Conservation (phyloP, 2,113 vertebrate genomes). For the Camelus dromedarius region DNA sequence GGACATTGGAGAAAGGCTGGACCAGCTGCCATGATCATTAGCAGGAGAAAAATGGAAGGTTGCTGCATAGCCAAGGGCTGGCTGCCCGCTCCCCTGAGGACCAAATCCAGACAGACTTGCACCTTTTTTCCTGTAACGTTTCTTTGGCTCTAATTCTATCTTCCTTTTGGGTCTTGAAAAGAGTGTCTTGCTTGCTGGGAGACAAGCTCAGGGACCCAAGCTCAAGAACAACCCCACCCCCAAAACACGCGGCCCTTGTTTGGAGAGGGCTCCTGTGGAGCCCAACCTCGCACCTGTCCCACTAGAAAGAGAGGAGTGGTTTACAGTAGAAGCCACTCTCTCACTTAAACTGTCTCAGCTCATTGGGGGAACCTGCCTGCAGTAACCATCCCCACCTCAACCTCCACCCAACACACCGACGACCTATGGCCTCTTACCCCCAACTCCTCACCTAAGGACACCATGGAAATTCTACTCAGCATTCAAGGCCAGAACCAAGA, state of each 20-base stretch:
- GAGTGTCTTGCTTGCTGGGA: background rate
- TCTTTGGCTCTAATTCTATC: background rate
- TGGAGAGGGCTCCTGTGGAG: background rate
- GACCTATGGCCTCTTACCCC: background rate
- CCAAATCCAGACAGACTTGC: background rate
- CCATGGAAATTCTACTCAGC: background rate
- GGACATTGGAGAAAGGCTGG: background rate
- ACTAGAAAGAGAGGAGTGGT: background rate
- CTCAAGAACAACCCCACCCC: background rate
- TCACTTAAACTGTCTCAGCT: background rate
- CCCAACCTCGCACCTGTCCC: background rate
- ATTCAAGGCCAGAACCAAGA: background rate
- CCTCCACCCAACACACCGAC: background rate
- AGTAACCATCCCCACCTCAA: background rate
- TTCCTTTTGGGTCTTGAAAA: background rate
- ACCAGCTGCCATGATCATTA: background rate
- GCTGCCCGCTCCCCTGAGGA: background rate
- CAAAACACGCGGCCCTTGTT: background rate
- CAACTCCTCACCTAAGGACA: background rate
- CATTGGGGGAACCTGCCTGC: background rate
- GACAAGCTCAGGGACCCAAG: background rate
- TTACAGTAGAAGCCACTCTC: background rate
- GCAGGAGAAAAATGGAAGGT: background rate
- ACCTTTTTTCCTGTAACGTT: background rate
- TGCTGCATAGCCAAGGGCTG: background rate